Evolutionary conservation across 2,113 vertebrate genomes (phyloP).

Genomic region (Paracanthobrama guichenoti): DNA sequence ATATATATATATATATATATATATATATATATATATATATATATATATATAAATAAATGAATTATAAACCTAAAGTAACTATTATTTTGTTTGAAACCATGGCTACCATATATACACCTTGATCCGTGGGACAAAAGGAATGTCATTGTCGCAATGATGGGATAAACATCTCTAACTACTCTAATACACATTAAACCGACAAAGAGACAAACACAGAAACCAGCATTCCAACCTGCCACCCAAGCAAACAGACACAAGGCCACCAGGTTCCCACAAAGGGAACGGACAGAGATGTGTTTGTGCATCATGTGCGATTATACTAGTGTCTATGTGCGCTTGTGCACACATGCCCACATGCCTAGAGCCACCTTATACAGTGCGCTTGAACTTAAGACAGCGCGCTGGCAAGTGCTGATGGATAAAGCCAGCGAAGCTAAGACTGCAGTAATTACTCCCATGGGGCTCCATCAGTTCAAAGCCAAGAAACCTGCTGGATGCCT

Average conservation of each 20-base stretch:
- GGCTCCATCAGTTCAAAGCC: slow-evolving; percentile 35
- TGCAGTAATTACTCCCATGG: slow-evolving; percentile 13
- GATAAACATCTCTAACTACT: slow-evolving; percentile 47
- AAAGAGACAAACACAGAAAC: slow-evolving; percentile 19
- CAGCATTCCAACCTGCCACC: slow-evolving; percentile 49
- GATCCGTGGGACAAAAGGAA: slow-evolving; percentile 59
- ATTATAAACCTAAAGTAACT: not conserved
- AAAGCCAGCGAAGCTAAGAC: not conserved
- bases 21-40: no score
- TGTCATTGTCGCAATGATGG: slow-evolving; percentile 52
- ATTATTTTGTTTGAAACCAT: not conserved
- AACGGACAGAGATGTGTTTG: not conserved
- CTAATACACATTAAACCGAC: slow-evolving; percentile 65
- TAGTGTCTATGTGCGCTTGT: not conserved
- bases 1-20: no score
- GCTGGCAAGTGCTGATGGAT: slow-evolving; percentile 22
- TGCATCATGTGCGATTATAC: not conserved
- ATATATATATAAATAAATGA: no score
- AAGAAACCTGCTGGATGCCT: slow-evolving; percentile 41
- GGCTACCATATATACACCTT: not conserved
- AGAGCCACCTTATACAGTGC: slow-evolving; percentile 15
- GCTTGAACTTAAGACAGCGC: not conserved
- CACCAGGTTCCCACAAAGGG: slow-evolving; percentile 57
- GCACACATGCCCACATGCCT: slow-evolving; percentile 4
- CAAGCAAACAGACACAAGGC: slow-evolving; percentile 64